phyloP scores from a whole-genome alignment of 2,113 vertebrate species.

The Syrrhaptes paradoxus region DNA sequence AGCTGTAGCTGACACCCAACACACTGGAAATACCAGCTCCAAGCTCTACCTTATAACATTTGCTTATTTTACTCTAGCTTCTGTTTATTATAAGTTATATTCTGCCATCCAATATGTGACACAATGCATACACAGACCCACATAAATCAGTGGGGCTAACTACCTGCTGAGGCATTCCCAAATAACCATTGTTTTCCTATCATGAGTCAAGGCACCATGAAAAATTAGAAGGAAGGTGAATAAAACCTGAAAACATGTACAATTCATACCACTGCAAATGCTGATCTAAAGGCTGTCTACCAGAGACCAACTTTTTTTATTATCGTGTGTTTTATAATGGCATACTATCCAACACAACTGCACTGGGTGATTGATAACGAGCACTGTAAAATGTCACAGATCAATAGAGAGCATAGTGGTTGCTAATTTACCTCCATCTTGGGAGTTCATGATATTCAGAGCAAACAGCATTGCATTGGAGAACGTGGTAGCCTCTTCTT shows the following conservation, averaged over 20 bases:
- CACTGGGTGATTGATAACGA: background rate
- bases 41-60: background rate
- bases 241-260: background rate
- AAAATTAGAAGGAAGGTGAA: background rate
- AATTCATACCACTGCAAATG: background rate
- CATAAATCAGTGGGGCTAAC: background rate
- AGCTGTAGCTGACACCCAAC: background rate
- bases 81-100: background rate
- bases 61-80: background rate
- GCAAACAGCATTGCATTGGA: constrained; percentile 98
- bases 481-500: constrained; percentile 97
- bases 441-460: constrained; percentile 95
- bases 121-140: background rate
- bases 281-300: background rate
- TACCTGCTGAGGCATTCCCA: background rate
- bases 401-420: background rate
- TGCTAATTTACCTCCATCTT: constrained; percentile 87
- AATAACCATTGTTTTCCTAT: background rate
- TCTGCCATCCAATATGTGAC: background rate
- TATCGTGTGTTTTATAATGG: background rate
- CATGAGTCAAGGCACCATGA: background rate
- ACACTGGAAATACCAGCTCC: background rate
- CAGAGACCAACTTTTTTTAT: background rate
- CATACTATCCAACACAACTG: background rate
- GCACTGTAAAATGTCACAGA: background rate